Conservation (phyloP, 2,113 vertebrate species). For the Desmodus rotundus region DNA sequence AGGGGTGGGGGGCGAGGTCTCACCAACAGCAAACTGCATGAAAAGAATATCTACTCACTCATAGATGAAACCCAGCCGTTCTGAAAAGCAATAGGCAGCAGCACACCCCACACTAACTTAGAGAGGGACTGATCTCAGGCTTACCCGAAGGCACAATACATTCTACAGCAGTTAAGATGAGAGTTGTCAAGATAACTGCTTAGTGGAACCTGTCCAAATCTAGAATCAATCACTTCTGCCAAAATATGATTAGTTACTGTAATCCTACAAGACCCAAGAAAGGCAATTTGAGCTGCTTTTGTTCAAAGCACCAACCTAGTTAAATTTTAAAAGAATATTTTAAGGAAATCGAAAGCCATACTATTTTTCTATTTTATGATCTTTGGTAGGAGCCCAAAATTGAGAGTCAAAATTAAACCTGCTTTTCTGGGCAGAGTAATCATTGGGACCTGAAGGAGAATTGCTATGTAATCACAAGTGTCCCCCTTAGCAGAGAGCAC, state of each 20-base stretch:
- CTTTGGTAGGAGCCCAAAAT: not conserved
- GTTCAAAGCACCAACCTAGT: slow-evolving; percentile 2
- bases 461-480: not conserved
- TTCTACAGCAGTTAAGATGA: not conserved
- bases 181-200: not conserved
- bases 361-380: slow-evolving; percentile 14
- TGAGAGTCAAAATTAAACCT: slow-evolving; percentile 7
- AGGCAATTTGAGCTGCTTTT: not conserved
- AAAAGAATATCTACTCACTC: not conserved
- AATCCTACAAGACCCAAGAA: slow-evolving; percentile 8
- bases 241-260: not conserved
- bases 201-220: not conserved
- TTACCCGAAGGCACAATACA: not conserved
- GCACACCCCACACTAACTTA: not conserved
- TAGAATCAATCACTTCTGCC: not conserved
- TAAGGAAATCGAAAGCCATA: not conserved
- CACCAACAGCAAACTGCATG: not conserved
- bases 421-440: not conserved
- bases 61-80: not conserved
- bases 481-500: not conserved
- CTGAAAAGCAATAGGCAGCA: not conserved
- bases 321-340: not conserved
- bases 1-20: not conserved
- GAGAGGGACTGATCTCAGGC: not conserved
- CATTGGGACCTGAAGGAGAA: not conserved